Percentiles rank a stretch among this genome's conserved stretches.
phyloP scores from a whole-genome alignment of 2,888 invertebrate genomes.

The Argyresthia albistria region DNA sequence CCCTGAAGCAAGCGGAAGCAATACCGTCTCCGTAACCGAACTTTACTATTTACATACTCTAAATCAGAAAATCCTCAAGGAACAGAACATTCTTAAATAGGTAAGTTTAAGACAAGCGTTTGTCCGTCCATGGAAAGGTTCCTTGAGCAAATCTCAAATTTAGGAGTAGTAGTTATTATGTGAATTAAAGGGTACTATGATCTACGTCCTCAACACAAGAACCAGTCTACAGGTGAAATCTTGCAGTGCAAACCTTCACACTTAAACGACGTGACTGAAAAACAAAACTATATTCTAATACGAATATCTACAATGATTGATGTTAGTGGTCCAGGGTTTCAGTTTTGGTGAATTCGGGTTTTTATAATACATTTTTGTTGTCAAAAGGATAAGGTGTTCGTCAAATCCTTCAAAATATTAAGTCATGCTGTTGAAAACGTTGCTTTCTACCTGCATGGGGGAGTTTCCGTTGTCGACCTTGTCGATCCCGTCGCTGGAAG shows the following conservation, averaged over 20 bases:
- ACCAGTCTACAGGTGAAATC: slow-evolving; percentile 48
- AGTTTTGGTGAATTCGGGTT: not conserved
- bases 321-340: slow-evolving; percentile 56
- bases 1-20: slow-evolving; percentile 82
- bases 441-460: slow-evolving; percentile 85
- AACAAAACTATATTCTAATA: slow-evolving; percentile 2
- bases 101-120: not conserved
- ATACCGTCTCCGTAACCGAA: slow-evolving; percentile 68
- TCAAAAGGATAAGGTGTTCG: too few relatives aligned
- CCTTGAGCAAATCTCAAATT: slow-evolving; percentile 41
- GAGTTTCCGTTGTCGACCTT: slow-evolving; percentile 91
- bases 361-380: too few relatives aligned
- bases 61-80: slow-evolving; percentile 40
- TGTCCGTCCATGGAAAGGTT: slow-evolving; percentile 14
- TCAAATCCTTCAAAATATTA: too few relatives aligned
- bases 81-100: slow-evolving; percentile 8
- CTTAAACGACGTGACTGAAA: slow-evolving; percentile 28
- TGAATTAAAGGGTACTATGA: slow-evolving; percentile 40
- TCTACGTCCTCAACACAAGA: slow-evolving; percentile 33
- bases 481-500: slow-evolving; percentile 86
- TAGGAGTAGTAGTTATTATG: slow-evolving; percentile 45
- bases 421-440: not conserved
- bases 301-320: slow-evolving; percentile 44
- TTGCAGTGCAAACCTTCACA: slow-evolving; percentile 54
- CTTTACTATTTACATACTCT: slow-evolving; percentile 48